Percentiles rank a stretch among this genome's conserved stretches.
These are phyloP conservation scores for Nothoprocta pentlandii DNA, from an alignment of 2,113 vertebrate genomes.

Conservation along the genomic window DNA sequence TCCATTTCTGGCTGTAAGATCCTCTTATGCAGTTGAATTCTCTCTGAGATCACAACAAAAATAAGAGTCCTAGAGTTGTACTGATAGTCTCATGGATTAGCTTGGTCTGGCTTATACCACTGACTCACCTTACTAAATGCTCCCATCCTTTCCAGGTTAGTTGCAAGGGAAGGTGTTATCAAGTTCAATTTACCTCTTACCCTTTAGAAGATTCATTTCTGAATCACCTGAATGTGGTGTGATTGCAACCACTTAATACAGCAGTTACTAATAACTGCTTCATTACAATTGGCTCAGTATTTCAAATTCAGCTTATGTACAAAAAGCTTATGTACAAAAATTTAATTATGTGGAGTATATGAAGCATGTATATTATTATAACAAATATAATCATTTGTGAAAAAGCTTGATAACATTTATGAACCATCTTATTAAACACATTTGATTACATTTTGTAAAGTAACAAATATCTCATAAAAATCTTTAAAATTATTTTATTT, in stretches of 20 bases:
- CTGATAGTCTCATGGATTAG: not conserved
- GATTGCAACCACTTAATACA: not conserved
- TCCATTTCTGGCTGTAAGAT: not conserved
- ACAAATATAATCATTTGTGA: constrained; percentile 16
- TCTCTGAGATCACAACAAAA: not conserved
- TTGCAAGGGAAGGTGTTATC: not conserved
- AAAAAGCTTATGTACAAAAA: not conserved
- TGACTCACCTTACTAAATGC: not conserved
- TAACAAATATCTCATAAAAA: not conserved
- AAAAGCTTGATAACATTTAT: constrained; percentile 17
- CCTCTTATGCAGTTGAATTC: not conserved
- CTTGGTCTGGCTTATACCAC: not conserved
- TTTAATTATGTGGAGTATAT: constrained; percentile 3
- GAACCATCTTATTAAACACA: not conserved
- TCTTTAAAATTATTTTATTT: not conserved
- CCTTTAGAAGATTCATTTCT: not conserved
- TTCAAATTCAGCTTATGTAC: constrained; percentile 13
- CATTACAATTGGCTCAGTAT: constrained; percentile 17
- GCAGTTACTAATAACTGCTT: constrained; percentile 9
- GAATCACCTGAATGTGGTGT: not conserved
- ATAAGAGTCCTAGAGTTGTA: not conserved
- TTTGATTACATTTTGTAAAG: constrained; percentile 2
- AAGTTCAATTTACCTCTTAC: not conserved
- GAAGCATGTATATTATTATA: not conserved
- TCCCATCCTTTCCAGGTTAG: not conserved